Evolutionary conservation across 2,888 invertebrate species (phyloP).

Genomic region (Bimastos eiseni): DNA sequence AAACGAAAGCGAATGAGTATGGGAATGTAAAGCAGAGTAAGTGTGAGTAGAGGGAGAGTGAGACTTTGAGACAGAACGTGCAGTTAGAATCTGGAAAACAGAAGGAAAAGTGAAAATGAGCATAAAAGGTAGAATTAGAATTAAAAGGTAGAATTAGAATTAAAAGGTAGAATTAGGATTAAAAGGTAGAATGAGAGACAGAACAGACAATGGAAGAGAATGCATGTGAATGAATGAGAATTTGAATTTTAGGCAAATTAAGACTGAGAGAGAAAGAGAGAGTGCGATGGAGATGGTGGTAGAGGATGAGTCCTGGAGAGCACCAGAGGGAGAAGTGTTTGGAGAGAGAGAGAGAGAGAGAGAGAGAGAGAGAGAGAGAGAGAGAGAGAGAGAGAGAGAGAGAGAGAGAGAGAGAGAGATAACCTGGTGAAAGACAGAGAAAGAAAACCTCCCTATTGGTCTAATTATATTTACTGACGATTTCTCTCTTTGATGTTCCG

Average conservation of each 20-base stretch:
- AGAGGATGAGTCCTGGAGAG: not conserved
- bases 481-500: not conserved
- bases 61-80: not conserved
- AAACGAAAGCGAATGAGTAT: not conserved
- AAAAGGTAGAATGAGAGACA: not conserved
- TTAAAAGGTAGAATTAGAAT: too few species aligned
- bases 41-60: not conserved
- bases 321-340: not conserved
- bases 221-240: not conserved
- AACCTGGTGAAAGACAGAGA: not conserved
- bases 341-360: slow-evolving; percentile 9
- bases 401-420: slow-evolving; percentile 4
- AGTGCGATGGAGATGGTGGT: not conserved
- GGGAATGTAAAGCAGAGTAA: not conserved
- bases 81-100: not conserved
- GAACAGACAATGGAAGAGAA: not conserved
- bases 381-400: slow-evolving; percentile 19
- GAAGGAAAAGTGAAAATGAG: not conserved
- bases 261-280: slow-evolving; percentile 8
- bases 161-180: not conserved
- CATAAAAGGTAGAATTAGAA: not conserved
- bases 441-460: not conserved
- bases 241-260: not conserved
- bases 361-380: not conserved
- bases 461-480: not conserved